A percentile compares a stretch with the other conserved stretches of the same genome.
Conservation (phyloP, 2,113 vertebrate genomes). For the Brienomyrus longianalis region DNA sequence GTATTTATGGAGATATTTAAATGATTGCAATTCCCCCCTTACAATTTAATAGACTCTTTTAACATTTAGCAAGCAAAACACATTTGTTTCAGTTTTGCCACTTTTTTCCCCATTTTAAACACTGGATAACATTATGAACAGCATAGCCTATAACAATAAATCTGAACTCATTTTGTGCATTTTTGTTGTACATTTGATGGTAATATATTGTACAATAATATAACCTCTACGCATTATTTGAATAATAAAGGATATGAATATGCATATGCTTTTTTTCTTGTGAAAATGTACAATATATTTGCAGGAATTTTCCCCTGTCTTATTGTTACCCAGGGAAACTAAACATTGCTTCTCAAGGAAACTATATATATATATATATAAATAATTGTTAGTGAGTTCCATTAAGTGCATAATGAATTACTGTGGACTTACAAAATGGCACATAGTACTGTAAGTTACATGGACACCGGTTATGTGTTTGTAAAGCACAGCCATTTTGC, state of each 20-base stretch:
- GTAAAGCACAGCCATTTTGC: background rate
- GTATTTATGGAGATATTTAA: background rate
- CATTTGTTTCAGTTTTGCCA: background rate
- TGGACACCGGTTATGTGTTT: background rate
- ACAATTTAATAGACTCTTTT: background rate
- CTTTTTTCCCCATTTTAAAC: background rate
- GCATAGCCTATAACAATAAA: background rate
- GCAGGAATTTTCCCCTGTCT: background rate
- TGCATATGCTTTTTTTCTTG: background rate
- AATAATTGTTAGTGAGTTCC: background rate
- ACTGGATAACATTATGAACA: background rate
- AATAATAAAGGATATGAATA: background rate
- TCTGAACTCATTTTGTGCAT: background rate
- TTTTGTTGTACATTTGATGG: background rate
- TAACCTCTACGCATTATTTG: background rate
- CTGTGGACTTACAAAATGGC: background rate
- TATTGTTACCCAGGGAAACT: background rate
- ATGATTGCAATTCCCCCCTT: background rate
- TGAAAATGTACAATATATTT: background rate
- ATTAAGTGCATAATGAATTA: background rate
- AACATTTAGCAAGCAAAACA: background rate
- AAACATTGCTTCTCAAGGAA: background rate
- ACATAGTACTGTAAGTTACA: background rate
- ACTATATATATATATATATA: background rate
- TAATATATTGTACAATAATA: background rate